Conservation (phyloP, 2,113 vertebrate genomes). For the Axis porcinus region DNA sequence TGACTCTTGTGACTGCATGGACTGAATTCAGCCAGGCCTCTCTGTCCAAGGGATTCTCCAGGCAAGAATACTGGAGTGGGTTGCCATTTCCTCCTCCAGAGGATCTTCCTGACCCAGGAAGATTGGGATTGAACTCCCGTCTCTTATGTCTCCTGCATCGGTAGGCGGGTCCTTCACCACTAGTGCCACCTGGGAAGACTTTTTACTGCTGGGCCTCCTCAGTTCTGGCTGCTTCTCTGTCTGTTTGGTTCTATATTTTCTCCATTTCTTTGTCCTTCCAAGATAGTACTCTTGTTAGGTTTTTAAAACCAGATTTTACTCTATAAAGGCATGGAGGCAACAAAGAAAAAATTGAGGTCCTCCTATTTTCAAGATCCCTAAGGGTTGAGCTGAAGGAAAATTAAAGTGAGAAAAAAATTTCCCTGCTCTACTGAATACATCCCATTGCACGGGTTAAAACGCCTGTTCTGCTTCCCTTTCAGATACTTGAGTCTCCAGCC, state of each 20-base stretch:
- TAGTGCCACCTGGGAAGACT: background rate
- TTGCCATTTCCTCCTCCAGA: background rate
- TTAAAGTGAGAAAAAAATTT: background rate
- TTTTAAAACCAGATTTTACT: conserved; percentile 13
- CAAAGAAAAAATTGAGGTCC: background rate
- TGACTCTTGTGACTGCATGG: background rate
- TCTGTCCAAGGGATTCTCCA: background rate
- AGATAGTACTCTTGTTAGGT: background rate
- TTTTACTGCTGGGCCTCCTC: background rate
- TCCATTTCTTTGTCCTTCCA: background rate
- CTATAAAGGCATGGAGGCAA: background rate
- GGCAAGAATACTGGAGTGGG: background rate
- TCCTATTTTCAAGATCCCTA: background rate
- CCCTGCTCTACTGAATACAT: background rate
- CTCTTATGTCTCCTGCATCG: background rate
- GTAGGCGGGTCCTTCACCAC: background rate
- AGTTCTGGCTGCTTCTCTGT: background rate
- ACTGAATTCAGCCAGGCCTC: rapidly evolving
- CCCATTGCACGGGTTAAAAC: conserved; percentile 7
- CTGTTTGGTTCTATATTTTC: background rate
- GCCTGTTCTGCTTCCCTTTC: conserved; percentile 26
- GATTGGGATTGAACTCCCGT: rapidly evolving
- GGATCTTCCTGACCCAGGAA: background rate
- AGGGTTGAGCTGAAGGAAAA: background rate
- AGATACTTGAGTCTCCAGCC: conserved; percentile 18